Evolutionary conservation across 2,113 vertebrate genomes (phyloP).

Genomic region (Chloroceryle aenea): DNA sequence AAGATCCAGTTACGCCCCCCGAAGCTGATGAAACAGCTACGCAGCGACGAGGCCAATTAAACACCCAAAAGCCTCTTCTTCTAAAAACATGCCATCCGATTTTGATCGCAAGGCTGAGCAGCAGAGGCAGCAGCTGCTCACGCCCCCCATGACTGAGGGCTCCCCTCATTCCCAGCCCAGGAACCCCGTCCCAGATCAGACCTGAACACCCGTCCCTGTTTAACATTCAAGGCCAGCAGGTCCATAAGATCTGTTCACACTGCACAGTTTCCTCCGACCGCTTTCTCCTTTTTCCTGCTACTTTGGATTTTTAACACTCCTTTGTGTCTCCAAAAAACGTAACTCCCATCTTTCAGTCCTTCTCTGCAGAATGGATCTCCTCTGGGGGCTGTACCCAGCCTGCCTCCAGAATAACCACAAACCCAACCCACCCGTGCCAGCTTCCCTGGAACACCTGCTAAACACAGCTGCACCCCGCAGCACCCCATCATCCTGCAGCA

Average conservation of each 20-base stretch:
- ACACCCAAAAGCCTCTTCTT: neutral
- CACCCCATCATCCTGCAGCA: neutral
- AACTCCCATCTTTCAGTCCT: too few relatives aligned
- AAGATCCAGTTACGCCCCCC: neutral
- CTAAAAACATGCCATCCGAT: neutral
- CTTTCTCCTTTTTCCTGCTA: neutral
- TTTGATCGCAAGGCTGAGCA: neutral
- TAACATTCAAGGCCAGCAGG: neutral
- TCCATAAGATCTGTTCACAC: neutral
- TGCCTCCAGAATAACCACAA: too few relatives aligned
- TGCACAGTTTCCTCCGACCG: neutral
- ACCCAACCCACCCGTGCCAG: too few relatives aligned
- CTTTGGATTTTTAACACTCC: neutral
- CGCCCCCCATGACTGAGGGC: fast-evolving
- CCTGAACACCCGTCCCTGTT: fast-evolving
- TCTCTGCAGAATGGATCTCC: too few relatives aligned
- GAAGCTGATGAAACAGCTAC: neutral
- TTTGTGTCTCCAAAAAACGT: neutral
- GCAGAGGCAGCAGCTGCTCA: neutral
- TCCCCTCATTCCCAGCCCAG: neutral
- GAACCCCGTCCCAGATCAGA: fast-evolving
- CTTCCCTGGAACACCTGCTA: too few relatives aligned
- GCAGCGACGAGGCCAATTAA: neutral
- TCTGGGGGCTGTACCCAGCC: too few relatives aligned
- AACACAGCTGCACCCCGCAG: too few relatives aligned